Percentiles rank a stretch among this genome's conserved stretches.
Evolutionary conservation across 2,113 vertebrate genomes (phyloP).

Genomic region (Corythornis cristatus): DNA sequence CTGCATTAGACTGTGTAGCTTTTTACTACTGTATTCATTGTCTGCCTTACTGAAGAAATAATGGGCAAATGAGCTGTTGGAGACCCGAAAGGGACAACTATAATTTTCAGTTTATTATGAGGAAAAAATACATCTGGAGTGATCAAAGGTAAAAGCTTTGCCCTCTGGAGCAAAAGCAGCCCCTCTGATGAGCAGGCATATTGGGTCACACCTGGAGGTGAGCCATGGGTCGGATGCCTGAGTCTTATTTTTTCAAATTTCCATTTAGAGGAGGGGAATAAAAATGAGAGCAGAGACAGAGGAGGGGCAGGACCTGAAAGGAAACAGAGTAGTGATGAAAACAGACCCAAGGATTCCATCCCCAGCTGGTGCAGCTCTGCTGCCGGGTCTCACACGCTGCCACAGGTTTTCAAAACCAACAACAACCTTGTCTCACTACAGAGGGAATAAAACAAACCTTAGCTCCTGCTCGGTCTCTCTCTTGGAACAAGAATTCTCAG

Average conservation of each 20-base stretch:
- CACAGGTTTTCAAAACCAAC: conserved; percentile 22
- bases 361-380: neutral
- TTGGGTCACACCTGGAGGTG: conserved; percentile 44
- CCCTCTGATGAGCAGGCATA: neutral
- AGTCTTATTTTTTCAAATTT: neutral
- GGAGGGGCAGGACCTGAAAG: neutral
- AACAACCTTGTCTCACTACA: neutral
- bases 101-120: conserved; percentile 48
- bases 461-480: neutral
- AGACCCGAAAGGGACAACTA: conserved; percentile 7
- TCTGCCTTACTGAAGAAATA: neutral
- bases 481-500: neutral
- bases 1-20: neutral
- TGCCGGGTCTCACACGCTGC: conserved; percentile 24
- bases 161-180: conserved; percentile 4
- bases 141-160: conserved; percentile 48
- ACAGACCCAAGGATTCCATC: neutral
- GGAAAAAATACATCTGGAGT: conserved; percentile 32
- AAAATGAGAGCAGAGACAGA: neutral
- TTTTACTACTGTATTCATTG: neutral
- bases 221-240: neutral
- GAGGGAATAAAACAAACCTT: conserved; percentile 26
- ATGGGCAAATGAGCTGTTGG: conserved; percentile 24
- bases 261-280: neutral
- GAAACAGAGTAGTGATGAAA: neutral